phyloP scores from a whole-genome alignment of 2,797 vertebrate species.

The Enteromius paludinosus region DNA sequence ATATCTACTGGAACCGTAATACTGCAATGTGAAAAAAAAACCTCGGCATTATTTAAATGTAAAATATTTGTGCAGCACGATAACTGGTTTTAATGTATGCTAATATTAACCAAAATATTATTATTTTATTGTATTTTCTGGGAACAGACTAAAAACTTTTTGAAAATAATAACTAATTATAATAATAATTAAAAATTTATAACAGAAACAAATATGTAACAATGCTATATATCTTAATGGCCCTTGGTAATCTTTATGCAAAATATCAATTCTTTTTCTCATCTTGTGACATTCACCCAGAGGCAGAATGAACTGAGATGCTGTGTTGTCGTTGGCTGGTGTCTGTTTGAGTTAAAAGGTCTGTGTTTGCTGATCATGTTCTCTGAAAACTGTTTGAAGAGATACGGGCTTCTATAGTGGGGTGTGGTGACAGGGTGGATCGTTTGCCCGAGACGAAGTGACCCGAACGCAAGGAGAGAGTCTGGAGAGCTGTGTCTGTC shows the following conservation, averaged over 20 bases:
- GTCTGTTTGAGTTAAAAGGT: conserved; percentile 83
- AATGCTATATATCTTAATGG: conserved; percentile 9
- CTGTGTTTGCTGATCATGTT: conserved; percentile 87
- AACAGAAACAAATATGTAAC: neutral
- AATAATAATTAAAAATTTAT: neutral
- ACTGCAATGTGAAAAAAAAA: neutral
- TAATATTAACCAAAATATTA: neutral
- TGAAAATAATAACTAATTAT: neutral
- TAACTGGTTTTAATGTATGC: neutral
- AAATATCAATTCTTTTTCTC: neutral
- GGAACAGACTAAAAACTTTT: neutral
- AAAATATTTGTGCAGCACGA: neutral
- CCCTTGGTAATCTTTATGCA: conserved; percentile 3
- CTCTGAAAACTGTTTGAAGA: conserved; percentile 81
- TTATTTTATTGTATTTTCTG: neutral
- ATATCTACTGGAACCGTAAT: too few species aligned
- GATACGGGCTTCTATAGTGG: conserved; percentile 80
- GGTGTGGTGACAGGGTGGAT: conserved; percentile 85
- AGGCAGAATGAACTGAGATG: conserved; percentile 47
- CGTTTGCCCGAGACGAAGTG: conserved; percentile 84
- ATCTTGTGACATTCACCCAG: conserved; percentile 44
- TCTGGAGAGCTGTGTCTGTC: conserved; percentile 86
- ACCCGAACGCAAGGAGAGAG: conserved; percentile 90
- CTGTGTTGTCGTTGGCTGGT: neutral
- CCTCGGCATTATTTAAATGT: neutral